Evolutionary conservation across 2,113 vertebrate species (phyloP).

Genomic region (Pao palembangensis): DNA sequence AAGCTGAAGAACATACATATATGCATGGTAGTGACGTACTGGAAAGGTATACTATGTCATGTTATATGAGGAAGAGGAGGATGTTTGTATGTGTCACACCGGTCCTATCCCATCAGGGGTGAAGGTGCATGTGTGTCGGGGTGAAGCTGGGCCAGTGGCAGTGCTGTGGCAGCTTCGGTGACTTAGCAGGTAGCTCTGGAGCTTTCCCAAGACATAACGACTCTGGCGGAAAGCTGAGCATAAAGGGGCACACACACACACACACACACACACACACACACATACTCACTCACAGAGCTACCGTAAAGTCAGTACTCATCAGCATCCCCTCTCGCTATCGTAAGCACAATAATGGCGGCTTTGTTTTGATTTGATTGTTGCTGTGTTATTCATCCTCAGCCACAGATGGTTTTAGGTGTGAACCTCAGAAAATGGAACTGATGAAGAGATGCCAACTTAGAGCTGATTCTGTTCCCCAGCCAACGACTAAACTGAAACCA

Average conservation of each 20-base stretch:
- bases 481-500: conserved; percentile 51
- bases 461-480: conserved; percentile 49
- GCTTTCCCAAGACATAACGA: conserved; percentile 60
- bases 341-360: conserved; percentile 31
- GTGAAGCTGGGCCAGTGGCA: conserved; percentile 23
- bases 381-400: conserved; percentile 41
- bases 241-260: conserved; percentile 38
- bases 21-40: no score
- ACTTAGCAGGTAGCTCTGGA: conserved; percentile 70
- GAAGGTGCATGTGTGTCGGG: conserved; percentile 12
- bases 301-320: conserved; percentile 42
- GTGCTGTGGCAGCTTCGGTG: conserved; percentile 40
- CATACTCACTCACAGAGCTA: conserved; percentile 15
- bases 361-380: conserved; percentile 52
- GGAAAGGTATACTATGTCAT: no score
- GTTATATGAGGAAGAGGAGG: no score
- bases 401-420: conserved; percentile 65
- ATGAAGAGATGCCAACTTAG: conserved; percentile 19
- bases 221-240: conserved; percentile 65
- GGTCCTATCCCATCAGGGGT: conserved; percentile 7
- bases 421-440: conserved; percentile 32
- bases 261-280: conserved; percentile 7
- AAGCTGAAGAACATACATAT: no score
- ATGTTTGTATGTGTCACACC: no score
- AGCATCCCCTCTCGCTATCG: conserved; percentile 22